Evolutionary conservation across 1,140 invertebrate species (phyloP).

Genomic region (roundworm (Caenorhabditis elegans)): WBcel235 BX284603.4:7637001-7637500

Average conservation of each 20-base stretch:
- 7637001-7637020: neutral
- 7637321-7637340: neutral
- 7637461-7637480: neutral
- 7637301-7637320: no score
- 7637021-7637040: neutral
- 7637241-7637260: neutral
- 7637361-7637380: constrained; percentile 19
- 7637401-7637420: neutral
- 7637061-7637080: neutral
- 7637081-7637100: neutral
- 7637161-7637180: no score
- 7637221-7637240: neutral
- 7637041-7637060: neutral
- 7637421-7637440: neutral
- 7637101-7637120: neutral
- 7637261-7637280: no score
- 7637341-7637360: neutral
- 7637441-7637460: neutral
- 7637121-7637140: neutral
- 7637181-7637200: neutral
- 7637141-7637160: neutral
- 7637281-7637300: no score
- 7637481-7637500: constrained; percentile 17
- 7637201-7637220: neutral
- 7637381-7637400: neutral